Conservation (phyloP, 2,113 vertebrate genomes). For the Larimichthys crocea region DNA sequence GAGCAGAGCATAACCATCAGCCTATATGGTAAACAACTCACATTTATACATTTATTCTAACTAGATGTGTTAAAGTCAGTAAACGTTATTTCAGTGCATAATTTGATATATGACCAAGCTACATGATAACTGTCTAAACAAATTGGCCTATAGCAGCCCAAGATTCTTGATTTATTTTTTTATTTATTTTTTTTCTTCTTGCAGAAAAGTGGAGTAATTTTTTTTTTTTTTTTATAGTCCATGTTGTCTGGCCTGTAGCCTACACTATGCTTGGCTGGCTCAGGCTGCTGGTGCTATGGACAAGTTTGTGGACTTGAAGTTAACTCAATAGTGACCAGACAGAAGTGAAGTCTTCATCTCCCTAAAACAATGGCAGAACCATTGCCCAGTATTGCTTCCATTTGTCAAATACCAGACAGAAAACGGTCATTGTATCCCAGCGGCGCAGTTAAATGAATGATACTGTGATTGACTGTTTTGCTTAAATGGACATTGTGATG, state of each 20-base stretch:
- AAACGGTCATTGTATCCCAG: constrained; percentile 11
- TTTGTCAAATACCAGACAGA: neutral
- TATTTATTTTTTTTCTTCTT: constrained; percentile 7
- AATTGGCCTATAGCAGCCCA: constrained; percentile 23
- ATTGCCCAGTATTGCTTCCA: neutral
- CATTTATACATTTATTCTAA: constrained; percentile 67
- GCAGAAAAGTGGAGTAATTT: constrained; percentile 24
- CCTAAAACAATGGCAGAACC: constrained; percentile 4
- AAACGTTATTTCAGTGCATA: constrained; percentile 34
- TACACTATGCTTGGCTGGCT: constrained; percentile 57
- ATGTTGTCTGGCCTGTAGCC: constrained; percentile 61
- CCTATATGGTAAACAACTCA: constrained; percentile 71
- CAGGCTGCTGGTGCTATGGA: constrained; percentile 48
- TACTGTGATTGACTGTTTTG: constrained; percentile 25
- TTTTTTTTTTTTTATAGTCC: constrained; percentile 27
- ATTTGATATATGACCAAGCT: constrained; percentile 47
- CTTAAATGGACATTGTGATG: constrained; percentile 21
- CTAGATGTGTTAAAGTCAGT: constrained; percentile 38
- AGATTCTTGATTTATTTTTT: neutral
- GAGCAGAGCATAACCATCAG: constrained; percentile 70
- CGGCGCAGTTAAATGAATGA: constrained; percentile 8
- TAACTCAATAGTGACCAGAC: constrained; percentile 72
- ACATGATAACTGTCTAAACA: constrained; percentile 39
- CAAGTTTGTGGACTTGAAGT: constrained; percentile 68
- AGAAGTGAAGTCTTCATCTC: constrained; percentile 31